Conservation (phyloP, 2,113 vertebrate species). For the Eolophus roseicapilla region DNA sequence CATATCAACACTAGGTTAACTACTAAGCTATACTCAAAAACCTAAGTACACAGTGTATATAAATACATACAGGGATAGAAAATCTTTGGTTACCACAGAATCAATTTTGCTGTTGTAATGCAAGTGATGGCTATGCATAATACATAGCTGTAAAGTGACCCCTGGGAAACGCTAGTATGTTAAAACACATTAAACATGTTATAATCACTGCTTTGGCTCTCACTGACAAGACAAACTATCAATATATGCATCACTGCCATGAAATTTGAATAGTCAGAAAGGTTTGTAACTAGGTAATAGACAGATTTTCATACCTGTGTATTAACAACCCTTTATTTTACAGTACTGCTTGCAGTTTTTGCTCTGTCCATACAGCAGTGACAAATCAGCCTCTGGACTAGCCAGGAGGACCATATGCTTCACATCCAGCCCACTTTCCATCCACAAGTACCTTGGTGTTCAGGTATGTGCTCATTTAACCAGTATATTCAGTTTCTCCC, state of each 20-base stretch:
- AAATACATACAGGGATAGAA: accelerated
- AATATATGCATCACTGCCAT: not conserved
- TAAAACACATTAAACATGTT: not conserved
- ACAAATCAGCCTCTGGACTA: not conserved
- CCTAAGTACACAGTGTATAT: not conserved
- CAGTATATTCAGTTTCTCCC: accelerated
- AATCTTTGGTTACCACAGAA: not conserved
- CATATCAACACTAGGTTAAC: not conserved
- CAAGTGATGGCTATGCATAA: not conserved
- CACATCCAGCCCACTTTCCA: not conserved
- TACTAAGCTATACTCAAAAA: not conserved
- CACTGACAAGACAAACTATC: not conserved
- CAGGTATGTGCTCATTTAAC: not conserved
- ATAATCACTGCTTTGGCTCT: not conserved
- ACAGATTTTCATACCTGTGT: not conserved
- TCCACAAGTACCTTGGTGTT: not conserved
- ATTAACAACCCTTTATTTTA: not conserved
- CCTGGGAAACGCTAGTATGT: not conserved
- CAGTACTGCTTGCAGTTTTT: not conserved
- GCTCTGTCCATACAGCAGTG: not conserved
- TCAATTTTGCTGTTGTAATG: not conserved
- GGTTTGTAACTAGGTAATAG: not conserved
- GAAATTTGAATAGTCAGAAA: not conserved
- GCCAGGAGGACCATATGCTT: not conserved
- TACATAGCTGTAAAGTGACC: not conserved